These are phyloP conservation scores for Polia nebulosa DNA, from an alignment of 2,888 invertebrate species.

Conservation along the genomic window DNA sequence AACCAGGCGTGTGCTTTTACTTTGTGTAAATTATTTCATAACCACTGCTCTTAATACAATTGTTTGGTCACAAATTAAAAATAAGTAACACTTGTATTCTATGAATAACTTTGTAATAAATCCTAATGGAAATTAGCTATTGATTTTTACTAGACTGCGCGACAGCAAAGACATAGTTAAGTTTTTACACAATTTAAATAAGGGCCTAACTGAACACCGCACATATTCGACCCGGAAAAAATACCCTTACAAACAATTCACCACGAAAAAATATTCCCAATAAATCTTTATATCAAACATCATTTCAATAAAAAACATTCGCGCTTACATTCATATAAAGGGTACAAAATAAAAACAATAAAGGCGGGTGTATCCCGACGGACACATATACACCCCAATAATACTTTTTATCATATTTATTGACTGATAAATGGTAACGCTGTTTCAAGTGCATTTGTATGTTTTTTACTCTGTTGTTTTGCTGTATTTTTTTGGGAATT, in stretches of 20 bases:
- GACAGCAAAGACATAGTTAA: too few relatives aligned
- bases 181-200: too few relatives aligned
- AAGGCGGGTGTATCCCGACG: conserved; percentile 80
- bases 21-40: too few relatives aligned
- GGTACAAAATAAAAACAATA: conserved; percentile 89
- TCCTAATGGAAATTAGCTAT: too few relatives aligned
- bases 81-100: too few relatives aligned
- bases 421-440: conserved; percentile 88
- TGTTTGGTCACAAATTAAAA: too few relatives aligned
- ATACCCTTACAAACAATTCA: conserved; percentile 39
- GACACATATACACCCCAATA: conserved; percentile 88
- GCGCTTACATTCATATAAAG: conserved; percentile 81
- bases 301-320: conserved; percentile 86
- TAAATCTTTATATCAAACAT: conserved; percentile 86
- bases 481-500: conserved; percentile 52
- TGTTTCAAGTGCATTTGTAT: conserved; percentile 87
- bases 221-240: conserved; percentile 11
- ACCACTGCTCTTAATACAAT: too few relatives aligned
- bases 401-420: conserved; percentile 91
- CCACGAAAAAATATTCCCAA: conserved; percentile 64
- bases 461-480: conserved; percentile 72
- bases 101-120: too few relatives aligned
- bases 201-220: too few relatives aligned
- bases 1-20: too few relatives aligned
- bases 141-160: too few relatives aligned